These are phyloP conservation scores for Channa maculata DNA, from an alignment of 2,113 vertebrate genomes.

Conservation along the genomic window DNA sequence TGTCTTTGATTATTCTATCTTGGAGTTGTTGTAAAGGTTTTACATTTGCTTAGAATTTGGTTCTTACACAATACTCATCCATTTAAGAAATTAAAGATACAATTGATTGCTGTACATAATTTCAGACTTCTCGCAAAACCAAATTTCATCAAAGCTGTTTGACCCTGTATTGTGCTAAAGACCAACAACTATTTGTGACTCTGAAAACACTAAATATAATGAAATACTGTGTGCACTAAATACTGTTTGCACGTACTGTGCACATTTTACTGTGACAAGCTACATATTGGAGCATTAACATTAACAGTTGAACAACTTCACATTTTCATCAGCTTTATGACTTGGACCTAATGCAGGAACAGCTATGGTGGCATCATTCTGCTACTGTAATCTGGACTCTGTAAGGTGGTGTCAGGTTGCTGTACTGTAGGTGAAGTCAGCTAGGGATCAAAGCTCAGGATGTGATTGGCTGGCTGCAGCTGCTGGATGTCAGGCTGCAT, in stretches of 20 bases:
- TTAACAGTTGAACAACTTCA: neutral
- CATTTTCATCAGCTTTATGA: neutral
- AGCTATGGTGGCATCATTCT: constrained; percentile 9
- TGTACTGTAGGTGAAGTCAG: neutral
- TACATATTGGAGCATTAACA: no score
- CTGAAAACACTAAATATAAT: no score
- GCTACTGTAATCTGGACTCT: constrained; percentile 10
- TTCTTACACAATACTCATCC: no score
- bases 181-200: no score
- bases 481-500: neutral
- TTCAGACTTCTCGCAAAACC: no score
- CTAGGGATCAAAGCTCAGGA: neutral
- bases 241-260: neutral
- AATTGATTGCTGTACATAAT: no score
- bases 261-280: neutral
- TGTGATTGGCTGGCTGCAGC: constrained; percentile 23
- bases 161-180: no score
- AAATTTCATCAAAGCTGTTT: no score
- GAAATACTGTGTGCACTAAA: neutral
- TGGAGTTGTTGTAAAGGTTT: no score
- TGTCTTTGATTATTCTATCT: no score
- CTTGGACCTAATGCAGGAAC: neutral
- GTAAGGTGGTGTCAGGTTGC: neutral
- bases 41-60: no score
- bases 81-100: no score